Conservation (phyloP, 35 echinoderm and acorn worm species). For the Ptychodera flava region DNA sequence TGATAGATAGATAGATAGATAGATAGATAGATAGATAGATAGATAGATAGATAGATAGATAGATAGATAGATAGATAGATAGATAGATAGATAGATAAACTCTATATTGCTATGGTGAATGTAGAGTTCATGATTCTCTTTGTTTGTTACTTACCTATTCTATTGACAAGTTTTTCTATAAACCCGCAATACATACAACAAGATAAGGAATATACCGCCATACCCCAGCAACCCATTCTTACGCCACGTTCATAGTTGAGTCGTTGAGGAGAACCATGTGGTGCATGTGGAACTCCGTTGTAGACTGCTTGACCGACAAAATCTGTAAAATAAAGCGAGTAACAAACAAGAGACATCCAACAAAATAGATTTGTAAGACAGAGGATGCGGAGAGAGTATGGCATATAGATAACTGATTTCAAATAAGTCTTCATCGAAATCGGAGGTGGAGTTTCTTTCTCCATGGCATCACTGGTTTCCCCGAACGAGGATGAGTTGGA, state of each 20-base stretch:
- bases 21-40: no score
- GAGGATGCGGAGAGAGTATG: constrained; percentile 74
- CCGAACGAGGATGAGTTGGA: not conserved
- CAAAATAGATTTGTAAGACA: constrained; percentile 89
- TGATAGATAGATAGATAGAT: no score
- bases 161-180: constrained; percentile 58
- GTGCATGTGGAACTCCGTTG: constrained; percentile 63
- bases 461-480: not conserved
- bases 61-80: no score
- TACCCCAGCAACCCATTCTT: constrained; percentile 79
- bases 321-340: constrained; percentile 95
- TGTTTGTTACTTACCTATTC: constrained; percentile 82
- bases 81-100: no score
- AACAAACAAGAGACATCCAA: constrained; percentile 98
- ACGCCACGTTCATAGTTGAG: constrained; percentile 70
- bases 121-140: no score
- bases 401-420: constrained; percentile 80
- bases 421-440: constrained; percentile 68
- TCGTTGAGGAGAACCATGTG: constrained; percentile 44
- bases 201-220: constrained; percentile 84
- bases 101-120: no score
- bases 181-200: constrained; percentile 77
- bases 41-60: no score
- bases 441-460: not conserved
- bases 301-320: constrained; percentile 91